Evolutionary conservation across 2,113 vertebrate species (phyloP).

Genomic region (Pangasianodon hypophthalmus): DNA sequence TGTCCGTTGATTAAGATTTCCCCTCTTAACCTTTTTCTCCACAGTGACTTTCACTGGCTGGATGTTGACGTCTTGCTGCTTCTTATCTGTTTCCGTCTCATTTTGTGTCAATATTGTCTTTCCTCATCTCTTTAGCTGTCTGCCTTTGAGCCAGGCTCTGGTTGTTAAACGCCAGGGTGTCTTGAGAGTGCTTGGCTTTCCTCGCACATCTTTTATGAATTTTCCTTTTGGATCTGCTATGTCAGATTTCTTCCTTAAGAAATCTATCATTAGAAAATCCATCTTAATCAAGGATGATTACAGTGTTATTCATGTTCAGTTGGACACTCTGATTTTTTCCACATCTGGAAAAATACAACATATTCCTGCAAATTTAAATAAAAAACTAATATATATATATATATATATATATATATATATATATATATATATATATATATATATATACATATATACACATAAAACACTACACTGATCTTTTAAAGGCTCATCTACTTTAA

Average conservation of each 20-base stretch:
- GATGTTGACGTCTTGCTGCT: neutral
- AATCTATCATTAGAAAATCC: neutral
- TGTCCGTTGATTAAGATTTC: neutral
- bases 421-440: too few relatives aligned
- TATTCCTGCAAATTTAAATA: too few relatives aligned
- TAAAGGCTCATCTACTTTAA: conserved; percentile 58
- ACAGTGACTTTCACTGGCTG: neutral
- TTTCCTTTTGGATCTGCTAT: too few relatives aligned
- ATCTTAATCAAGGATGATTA: neutral
- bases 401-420: too few relatives aligned
- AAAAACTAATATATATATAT: too few relatives aligned
- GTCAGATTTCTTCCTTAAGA: too few relatives aligned
- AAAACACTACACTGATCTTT: neutral
- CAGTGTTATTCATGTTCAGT: neutral
- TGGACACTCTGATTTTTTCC: neutral
- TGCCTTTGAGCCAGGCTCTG: neutral
- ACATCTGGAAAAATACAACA: neutral
- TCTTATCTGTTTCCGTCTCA: neutral
- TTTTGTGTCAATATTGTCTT: neutral
- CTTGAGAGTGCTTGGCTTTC: neutral
- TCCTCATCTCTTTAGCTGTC: neutral
- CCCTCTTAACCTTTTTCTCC: neutral
- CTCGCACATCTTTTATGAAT: neutral
- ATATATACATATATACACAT: too few relatives aligned
- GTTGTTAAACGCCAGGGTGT: neutral